Evolutionary conservation across 2,888 invertebrate species (phyloP).

Genomic region (Drosophila longiperda): DNA sequence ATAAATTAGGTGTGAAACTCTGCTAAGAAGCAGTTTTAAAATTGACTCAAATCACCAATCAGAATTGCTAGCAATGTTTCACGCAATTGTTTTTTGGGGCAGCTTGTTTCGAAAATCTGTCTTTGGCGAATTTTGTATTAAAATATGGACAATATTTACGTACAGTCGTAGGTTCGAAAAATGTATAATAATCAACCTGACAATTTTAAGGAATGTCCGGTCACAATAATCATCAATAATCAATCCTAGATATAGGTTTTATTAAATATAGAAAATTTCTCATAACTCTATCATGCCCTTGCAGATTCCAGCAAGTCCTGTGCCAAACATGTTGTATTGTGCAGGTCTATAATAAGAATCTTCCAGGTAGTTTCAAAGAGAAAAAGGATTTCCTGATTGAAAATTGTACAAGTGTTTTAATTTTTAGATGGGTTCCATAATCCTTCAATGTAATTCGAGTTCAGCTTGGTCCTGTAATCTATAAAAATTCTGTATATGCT

Average conservation of each 20-base stretch:
- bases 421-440: not conserved
- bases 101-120: not conserved
- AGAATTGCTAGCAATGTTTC: not conserved
- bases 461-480: not conserved
- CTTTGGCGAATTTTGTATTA: no score
- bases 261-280: not conserved
- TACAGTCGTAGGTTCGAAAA: not conserved
- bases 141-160: not conserved
- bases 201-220: not conserved
- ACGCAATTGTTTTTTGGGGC: not conserved
- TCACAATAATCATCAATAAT: not conserved
- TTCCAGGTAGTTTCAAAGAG: not conserved
- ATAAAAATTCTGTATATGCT: not conserved
- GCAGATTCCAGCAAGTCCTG: not conserved
- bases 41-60: not conserved
- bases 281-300: not conserved
- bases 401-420: not conserved
- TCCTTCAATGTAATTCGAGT: not conserved
- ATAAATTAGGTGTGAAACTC: not conserved
- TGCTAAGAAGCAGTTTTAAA: not conserved
- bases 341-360: not conserved
- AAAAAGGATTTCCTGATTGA: not conserved
- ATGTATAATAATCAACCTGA: not conserved
- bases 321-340: not conserved
- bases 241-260: not conserved